Conservation (phyloP, 2,113 vertebrate genomes). For the Centropus bengalensis region DNA sequence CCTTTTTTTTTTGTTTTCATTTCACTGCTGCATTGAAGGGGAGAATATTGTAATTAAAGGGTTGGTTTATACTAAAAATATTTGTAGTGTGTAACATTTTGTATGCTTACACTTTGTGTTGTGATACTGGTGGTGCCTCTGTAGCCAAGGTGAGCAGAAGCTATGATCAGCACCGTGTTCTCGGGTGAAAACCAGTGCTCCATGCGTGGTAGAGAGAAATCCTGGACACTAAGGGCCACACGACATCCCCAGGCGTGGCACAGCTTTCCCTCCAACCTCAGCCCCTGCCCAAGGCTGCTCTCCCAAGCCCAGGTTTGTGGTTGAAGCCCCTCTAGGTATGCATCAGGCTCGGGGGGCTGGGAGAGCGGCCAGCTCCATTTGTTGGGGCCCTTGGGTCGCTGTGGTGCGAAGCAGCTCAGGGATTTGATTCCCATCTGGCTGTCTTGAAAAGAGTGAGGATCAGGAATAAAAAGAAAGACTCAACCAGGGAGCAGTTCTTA, state of each 20-base stretch:
- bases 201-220: background rate
- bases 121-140: background rate
- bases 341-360: background rate
- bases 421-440: background rate
- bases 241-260: rapidly evolving
- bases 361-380: background rate
- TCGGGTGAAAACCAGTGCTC: background rate
- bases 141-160: background rate
- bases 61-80: background rate
- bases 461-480: background rate
- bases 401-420: background rate
- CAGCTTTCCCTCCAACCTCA: background rate
- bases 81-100: background rate
- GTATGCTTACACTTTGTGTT: background rate
- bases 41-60: background rate
- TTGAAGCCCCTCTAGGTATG: no score
- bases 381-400: background rate
- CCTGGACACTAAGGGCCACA: background rate
- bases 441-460: background rate
- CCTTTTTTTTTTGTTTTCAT: background rate
- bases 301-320: background rate
- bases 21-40: background rate
- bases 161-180: background rate
- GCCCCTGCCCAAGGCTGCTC: background rate
- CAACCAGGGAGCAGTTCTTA: background rate